A percentile compares a stretch with the other conserved stretches of the same genome.
Conservation (phyloP, 2,797 vertebrate species). For the Octomys mimax region DNA sequence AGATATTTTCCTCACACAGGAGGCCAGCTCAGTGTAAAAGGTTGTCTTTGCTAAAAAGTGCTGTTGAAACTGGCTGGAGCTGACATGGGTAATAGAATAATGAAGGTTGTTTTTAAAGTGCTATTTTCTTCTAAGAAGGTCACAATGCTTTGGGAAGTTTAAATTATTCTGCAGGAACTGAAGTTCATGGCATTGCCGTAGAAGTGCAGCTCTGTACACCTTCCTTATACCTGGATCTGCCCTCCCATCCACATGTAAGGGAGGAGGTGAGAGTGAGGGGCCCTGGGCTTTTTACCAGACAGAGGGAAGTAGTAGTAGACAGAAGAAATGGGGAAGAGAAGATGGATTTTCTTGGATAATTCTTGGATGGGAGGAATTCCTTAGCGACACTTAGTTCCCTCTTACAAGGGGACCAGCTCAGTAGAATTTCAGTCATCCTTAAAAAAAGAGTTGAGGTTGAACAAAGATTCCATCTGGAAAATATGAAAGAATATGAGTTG, state of each 20-base stretch:
- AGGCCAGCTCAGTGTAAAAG: neutral
- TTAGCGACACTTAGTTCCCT: neutral
- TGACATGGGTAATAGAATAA: neutral
- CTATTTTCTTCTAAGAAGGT: neutral
- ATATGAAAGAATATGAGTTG: neutral
- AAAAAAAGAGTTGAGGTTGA: neutral
- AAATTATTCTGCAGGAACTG: neutral
- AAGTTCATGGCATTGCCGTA: rapidly evolving
- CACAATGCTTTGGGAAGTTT: neutral
- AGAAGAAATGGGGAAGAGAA: neutral
- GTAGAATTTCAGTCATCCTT: neutral
- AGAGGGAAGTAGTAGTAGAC: neutral
- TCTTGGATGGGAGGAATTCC: neutral
- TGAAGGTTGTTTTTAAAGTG: neutral
- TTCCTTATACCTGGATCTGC: rapidly evolving
- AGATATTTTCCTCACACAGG: neutral
- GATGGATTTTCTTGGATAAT: neutral
- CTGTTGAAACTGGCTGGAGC: neutral
- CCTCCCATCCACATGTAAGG: rapidly evolving
- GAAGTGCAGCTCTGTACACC: rapidly evolving
- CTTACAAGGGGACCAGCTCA: neutral
- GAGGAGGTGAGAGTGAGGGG: neutral
- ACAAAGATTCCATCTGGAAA: neutral
- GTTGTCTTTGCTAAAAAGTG: neutral
- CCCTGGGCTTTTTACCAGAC: neutral